phyloP scores from a whole-genome alignment of 2,888 invertebrate genomes.

The Ophion costatus region DNA sequence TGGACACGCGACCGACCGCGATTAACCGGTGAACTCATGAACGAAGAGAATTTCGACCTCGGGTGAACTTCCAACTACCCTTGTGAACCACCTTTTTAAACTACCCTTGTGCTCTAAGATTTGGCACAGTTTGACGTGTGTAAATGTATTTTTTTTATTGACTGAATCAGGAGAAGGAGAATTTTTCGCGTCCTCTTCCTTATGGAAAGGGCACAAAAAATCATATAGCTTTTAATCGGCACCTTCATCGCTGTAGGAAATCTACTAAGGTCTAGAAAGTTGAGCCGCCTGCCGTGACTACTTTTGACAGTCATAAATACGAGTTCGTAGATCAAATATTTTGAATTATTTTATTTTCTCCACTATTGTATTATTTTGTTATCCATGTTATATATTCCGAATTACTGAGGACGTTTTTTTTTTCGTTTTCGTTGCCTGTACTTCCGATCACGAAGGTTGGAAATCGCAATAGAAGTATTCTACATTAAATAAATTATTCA shows the following conservation, averaged over 20 bases:
- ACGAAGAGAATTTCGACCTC: not conserved
- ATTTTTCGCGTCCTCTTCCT: too few relatives aligned
- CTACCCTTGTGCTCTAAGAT: not conserved
- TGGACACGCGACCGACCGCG: not conserved
- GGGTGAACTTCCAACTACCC: not conserved
- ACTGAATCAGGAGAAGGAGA: not conserved
- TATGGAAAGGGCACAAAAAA: too few relatives aligned
- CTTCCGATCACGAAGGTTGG: not conserved
- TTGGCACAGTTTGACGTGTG: not conserved
- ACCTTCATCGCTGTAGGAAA: too few relatives aligned
- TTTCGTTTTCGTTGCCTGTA: not conserved
- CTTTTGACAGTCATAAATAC: not conserved
- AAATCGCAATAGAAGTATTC: not conserved
- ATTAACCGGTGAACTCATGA: not conserved
- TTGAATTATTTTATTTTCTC: conserved; percentile 1
- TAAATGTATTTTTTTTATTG: not conserved
- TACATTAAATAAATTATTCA: too few relatives aligned
- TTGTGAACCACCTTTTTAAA: not conserved
- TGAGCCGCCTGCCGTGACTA: not conserved
- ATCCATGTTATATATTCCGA: too few relatives aligned
- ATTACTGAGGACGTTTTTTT: not conserved
- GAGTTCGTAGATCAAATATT: not conserved
- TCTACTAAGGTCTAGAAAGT: not conserved
- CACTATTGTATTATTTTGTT: too few relatives aligned
- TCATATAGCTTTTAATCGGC: too few relatives aligned